phyloP scores from a whole-genome alignment of 1,140 invertebrate species.

The Cotesia typhae region DNA sequence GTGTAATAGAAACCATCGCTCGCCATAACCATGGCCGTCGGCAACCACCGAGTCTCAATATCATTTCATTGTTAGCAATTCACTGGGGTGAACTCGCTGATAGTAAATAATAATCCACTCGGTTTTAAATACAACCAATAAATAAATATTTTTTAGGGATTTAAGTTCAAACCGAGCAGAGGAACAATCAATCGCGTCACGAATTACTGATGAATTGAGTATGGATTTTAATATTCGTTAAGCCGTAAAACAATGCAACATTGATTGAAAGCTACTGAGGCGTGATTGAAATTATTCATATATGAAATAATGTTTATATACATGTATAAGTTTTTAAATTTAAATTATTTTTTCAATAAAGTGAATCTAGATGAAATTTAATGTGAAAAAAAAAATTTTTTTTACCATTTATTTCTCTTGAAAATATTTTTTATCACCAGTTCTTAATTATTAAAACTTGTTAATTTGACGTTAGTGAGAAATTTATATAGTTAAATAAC shows the following conservation, averaged over 20 bases:
- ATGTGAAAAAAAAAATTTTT: conserved; percentile 18
- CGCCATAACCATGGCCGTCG: too few relatives aligned
- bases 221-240: conserved; percentile 32
- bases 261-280: conserved; percentile 26
- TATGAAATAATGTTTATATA: too few relatives aligned
- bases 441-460: not conserved
- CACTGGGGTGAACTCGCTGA: not conserved
- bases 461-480: conserved; percentile 16
- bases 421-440: not conserved
- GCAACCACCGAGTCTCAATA: not conserved
- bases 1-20: too few relatives aligned
- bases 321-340: not conserved
- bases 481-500: conserved; percentile 22
- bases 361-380: conserved; percentile 3
- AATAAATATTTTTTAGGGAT: not conserved
- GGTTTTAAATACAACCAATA: conserved; percentile 4
- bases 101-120: not conserved
- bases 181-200: conserved; percentile 25
- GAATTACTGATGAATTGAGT: conserved; percentile 14
- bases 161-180: conserved; percentile 7
- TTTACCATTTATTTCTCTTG: conserved; percentile 17
- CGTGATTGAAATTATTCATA: conserved; percentile 23
- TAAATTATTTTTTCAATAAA: conserved; percentile 11
- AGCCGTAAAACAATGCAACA: conserved; percentile 30
- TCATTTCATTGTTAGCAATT: not conserved